These are phyloP conservation scores for Scortum barcoo DNA, from an alignment of 2,113 vertebrate species.

Conservation along the genomic window DNA sequence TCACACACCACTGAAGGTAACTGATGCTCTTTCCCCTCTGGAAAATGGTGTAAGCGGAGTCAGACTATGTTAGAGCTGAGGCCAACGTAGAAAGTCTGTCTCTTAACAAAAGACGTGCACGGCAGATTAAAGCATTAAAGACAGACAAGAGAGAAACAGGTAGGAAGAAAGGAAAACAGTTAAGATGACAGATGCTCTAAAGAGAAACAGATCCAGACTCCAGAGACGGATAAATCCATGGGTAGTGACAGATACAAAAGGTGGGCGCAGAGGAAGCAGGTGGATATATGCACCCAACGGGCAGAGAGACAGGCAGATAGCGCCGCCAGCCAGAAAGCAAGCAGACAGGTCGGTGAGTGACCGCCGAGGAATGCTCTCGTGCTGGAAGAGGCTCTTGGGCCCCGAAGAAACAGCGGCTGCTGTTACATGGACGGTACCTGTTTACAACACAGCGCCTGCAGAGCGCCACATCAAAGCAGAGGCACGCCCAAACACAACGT, in stretches of 20 bases:
- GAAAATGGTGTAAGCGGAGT: background rate
- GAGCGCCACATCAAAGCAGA: constrained; percentile 7
- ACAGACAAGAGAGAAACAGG: constrained; percentile 3
- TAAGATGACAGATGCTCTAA: constrained; percentile 4
- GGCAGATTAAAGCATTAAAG: constrained; percentile 11
- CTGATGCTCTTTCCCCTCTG: background rate
- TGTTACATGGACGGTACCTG: constrained; percentile 53
- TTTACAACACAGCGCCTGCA: constrained; percentile 57
- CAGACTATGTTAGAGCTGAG: background rate
- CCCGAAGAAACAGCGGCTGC: constrained; percentile 6
- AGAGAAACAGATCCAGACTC: constrained; percentile 12
- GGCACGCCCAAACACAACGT: constrained; percentile 11
- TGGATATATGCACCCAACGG: constrained; percentile 6
- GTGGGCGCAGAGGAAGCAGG: constrained; percentile 39
- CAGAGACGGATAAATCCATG: constrained; percentile 32
- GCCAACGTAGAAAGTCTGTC: background rate
- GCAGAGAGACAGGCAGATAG: constrained; percentile 27
- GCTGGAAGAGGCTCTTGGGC: constrained; percentile 48
- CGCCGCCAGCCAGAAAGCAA: constrained; percentile 35
- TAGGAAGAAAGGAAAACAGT: constrained; percentile 30
- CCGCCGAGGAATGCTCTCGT: constrained; percentile 74
- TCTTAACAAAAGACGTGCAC: background rate
- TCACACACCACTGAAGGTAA: background rate
- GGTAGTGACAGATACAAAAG: constrained; percentile 1
- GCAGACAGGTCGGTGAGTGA: constrained; percentile 62